Evolutionary conservation across 2,888 invertebrate genomes (phyloP), one percentile per base, ranked within the genome.

Genomic region (Eupsilia transversa): DNA sequence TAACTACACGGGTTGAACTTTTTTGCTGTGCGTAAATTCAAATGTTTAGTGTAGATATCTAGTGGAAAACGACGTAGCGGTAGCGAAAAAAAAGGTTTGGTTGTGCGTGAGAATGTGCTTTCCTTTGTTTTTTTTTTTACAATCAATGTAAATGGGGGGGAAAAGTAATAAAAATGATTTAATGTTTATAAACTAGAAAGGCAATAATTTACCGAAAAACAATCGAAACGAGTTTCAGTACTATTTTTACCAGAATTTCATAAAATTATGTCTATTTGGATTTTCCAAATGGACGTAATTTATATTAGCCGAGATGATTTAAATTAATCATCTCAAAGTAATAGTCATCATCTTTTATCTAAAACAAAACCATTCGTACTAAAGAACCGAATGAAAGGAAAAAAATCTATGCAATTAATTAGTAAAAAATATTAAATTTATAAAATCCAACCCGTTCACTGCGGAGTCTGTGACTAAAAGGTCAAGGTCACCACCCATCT

Each of bases 21-120:
- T 86, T 84, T 88, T 69, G 68, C 63, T 74, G 56, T 59, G 60
- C 68, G 74, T 83, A 77, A 80, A 84, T 87, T 88, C 79, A 67
- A 78, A 83, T 73, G 46, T 74, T n/a, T n/a, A n/a, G n/a, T 33
- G 67, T 72, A 73, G 64, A 54, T 77, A 77, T 86, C 72, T 75
- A 78, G 77, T 72, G 72, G 60, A 65, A 68, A 38, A 63, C 3
- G 64, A 65, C 4, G 67, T 33, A 27, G 61, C 7, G 27, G 30
- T 33, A 35, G 68, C 14, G 49, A 61, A 57, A 46, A 83, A 60
- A 46, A 3, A 5, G 27, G 33, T 49, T 43, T 12, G 30, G 20
- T n/a, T 41, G 46, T 35, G 63, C 56, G 68, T 67, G 52, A 63
- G 43, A 68, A 38, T 38, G 14, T 23, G 30, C 17, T n/a, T 17